A percentile compares a stretch with the other conserved stretches of the same genome.
Conservation (phyloP, 2,888 invertebrate species). For the Rhodophaea formosa region DNA sequence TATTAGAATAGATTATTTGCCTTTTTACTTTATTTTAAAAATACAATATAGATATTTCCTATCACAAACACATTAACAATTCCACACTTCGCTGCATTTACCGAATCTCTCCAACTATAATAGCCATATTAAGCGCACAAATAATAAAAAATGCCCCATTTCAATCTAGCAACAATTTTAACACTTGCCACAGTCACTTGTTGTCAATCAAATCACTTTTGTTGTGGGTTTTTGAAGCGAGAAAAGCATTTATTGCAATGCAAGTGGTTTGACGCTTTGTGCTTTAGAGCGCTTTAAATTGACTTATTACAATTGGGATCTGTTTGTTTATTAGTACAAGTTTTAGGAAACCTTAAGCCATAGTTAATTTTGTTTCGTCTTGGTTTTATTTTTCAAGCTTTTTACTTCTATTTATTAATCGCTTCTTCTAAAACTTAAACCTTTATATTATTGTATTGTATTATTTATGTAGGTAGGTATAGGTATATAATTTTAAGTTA, state of each 20-base stretch:
- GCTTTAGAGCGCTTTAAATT: conserved; percentile 29
- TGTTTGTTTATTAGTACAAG: too few species aligned
- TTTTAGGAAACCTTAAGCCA: too few species aligned
- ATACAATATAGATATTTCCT: too few species aligned
- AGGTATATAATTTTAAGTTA: too few species aligned
- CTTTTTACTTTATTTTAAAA: too few species aligned
- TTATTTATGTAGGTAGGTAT: too few species aligned
- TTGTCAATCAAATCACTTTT: conserved; percentile 29
- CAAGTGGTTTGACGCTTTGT: neutral
- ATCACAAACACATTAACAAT: conserved; percentile 6
- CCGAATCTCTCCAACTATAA: conserved; percentile 19
- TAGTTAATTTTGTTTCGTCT: too few species aligned
- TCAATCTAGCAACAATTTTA: conserved; percentile 26
- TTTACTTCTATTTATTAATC: too few species aligned
- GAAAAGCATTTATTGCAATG: conserved; percentile 21
- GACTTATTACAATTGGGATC: neutral
- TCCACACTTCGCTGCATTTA: neutral
- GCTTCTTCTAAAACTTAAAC: too few species aligned
- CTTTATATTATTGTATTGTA: too few species aligned
- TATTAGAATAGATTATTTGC: too few species aligned
- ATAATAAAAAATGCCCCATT: conserved; percentile 24
- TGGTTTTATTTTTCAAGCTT: too few species aligned
- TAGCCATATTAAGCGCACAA: conserved; percentile 23
- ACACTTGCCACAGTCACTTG: conserved; percentile 26
- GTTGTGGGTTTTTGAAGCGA: conserved; percentile 25